Evolutionary conservation across 1,140 invertebrate species (phyloP).

Genomic region (Limonius californicus): DNA sequence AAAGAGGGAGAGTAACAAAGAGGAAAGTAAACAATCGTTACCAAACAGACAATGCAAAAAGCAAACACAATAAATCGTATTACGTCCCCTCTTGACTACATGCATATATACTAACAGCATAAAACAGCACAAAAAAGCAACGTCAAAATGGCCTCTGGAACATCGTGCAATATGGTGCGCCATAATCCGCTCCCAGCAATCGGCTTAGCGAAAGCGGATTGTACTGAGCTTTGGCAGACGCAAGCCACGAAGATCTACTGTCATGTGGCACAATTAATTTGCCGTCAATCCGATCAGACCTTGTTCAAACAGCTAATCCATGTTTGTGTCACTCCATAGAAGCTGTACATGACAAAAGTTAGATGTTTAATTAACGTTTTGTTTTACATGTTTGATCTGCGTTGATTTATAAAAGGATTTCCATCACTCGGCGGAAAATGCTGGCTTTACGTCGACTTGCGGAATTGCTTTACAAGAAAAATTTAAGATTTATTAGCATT

Average conservation of each 20-base stretch:
- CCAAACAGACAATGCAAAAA: not conserved
- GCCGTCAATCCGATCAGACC: conserved; percentile 42
- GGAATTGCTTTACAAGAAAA: too few species aligned
- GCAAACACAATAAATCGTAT: not conserved
- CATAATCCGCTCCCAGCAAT: conserved; percentile 30
- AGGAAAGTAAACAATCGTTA: too few species aligned
- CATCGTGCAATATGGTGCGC: conserved; percentile 27
- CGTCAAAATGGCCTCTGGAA: conserved; percentile 15
- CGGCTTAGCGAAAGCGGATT: conserved; percentile 42
- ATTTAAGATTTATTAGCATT: too few species aligned
- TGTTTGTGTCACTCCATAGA: conserved; percentile 39
- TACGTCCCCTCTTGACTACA: not conserved
- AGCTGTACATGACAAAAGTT: conserved; percentile 18
- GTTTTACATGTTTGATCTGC: too few species aligned
- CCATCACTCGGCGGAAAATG: too few species aligned
- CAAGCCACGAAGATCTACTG: conserved; percentile 29
- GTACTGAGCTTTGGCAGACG: conserved; percentile 25
- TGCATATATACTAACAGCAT: not conserved
- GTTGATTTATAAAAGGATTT: too few species aligned
- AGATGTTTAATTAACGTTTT: conserved; percentile 28
- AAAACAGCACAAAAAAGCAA: not conserved
- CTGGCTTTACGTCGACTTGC: too few species aligned
- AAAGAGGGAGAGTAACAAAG: too few species aligned
- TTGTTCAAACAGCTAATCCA: conserved; percentile 41
- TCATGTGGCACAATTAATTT: conserved; percentile 44